These are phyloP conservation scores for Tapera naevia DNA, from an alignment of 2,797 vertebrate genomes.

Conservation along the genomic window DNA sequence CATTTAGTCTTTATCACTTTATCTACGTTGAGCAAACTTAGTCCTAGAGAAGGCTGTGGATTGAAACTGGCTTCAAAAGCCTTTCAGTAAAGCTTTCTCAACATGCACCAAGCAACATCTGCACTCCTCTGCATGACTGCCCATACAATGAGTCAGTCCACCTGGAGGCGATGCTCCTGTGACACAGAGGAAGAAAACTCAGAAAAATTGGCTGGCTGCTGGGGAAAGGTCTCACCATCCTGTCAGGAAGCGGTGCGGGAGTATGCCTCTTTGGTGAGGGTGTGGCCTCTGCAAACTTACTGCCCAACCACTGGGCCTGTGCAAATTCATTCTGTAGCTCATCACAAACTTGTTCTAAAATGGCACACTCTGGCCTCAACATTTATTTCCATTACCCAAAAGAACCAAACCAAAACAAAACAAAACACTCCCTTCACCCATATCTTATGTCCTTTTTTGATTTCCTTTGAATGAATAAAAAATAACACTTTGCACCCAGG, in stretches of 20 bases:
- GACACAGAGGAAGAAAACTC: neutral
- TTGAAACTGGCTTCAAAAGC: neutral
- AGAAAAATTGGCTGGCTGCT: neutral
- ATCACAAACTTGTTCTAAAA: neutral
- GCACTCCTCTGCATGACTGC: neutral
- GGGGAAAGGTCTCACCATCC: neutral
- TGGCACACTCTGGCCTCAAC: neutral
- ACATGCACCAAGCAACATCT: neutral
- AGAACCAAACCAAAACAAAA: neutral
- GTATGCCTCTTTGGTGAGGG: neutral
- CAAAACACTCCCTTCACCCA: neutral
- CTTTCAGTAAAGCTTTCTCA: neutral
- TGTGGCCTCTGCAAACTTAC: neutral
- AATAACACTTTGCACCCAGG: neutral
- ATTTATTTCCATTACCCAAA: neutral
- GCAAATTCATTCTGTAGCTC: neutral
- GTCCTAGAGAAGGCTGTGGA: neutral
- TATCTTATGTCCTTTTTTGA: neutral
- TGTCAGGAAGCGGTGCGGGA: neutral
- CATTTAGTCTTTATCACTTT: neutral
- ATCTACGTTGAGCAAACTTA: neutral
- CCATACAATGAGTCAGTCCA: neutral
- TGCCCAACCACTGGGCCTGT: neutral
- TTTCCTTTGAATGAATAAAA: neutral
- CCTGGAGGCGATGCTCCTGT: neutral